Evolutionary conservation across 1,140 invertebrate species (phyloP).

Genomic region (Liolophura sinensis): DNA sequence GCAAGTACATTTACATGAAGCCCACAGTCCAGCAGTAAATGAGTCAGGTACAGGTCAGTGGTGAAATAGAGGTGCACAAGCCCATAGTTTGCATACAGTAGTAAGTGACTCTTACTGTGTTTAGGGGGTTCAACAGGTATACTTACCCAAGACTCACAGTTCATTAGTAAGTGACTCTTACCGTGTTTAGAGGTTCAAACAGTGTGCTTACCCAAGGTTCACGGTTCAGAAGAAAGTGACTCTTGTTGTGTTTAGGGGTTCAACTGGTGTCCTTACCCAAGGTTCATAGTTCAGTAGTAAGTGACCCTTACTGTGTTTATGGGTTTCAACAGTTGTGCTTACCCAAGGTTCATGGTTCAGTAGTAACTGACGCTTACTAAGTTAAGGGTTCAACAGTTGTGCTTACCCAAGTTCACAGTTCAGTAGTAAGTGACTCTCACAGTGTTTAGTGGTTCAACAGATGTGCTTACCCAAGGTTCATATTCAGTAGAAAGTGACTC

Average conservation of each 20-base stretch:
- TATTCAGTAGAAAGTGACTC: slow-evolving; percentile 34
- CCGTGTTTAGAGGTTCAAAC: neutral
- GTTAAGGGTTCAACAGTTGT: too few relatives aligned
- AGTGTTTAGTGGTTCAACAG: too few relatives aligned
- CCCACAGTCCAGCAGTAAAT: too few relatives aligned
- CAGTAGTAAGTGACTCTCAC: neutral
- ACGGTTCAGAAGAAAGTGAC: neutral
- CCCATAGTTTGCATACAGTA: neutral
- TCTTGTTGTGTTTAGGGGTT: too few relatives aligned
- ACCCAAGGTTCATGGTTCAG: neutral
- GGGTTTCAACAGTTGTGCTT: too few relatives aligned
- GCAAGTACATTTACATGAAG: too few relatives aligned
- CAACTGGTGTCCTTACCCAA: too few relatives aligned
- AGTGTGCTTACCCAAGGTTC: too few relatives aligned
- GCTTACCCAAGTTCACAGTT: neutral
- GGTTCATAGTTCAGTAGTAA: slow-evolving; percentile 38
- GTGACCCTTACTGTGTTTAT: slow-evolving; percentile 55
- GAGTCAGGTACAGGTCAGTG: neutral
- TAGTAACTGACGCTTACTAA: neutral
- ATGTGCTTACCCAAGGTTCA: slow-evolving; percentile 35
- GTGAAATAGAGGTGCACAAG: neutral
- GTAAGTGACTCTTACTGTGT: too few relatives aligned
- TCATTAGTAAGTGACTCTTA: neutral
- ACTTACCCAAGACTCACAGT: too few relatives aligned
- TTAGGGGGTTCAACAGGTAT: neutral